Conservation (phyloP, 2,888 invertebrate genomes). For the Cephonodes hylas region DNA sequence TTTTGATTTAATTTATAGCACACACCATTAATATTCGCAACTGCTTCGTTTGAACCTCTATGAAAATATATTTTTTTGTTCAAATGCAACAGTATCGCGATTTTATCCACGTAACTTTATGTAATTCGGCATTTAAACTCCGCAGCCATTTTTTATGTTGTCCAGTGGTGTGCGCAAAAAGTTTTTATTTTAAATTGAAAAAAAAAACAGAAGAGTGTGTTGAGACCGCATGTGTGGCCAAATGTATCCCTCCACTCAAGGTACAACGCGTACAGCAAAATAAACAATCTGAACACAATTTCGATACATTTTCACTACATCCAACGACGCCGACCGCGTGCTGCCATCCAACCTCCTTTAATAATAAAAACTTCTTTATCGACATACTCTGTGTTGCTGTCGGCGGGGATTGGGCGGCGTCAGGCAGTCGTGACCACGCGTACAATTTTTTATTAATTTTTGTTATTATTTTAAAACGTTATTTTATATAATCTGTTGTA, state of each 20-base stretch:
- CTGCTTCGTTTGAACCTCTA: background rate
- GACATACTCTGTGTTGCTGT: slow-evolving; percentile 36
- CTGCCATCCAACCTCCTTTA: slow-evolving; percentile 44
- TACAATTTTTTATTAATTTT: slow-evolving; percentile 76
- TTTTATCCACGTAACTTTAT: background rate
- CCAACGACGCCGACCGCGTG: slow-evolving; percentile 48
- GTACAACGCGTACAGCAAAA: slow-evolving; percentile 65
- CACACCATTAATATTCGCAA: background rate
- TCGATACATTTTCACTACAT: slow-evolving; percentile 73
- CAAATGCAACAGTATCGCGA: background rate
- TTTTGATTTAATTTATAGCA: background rate
- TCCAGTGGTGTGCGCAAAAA: background rate
- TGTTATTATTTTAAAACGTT: slow-evolving; percentile 79
- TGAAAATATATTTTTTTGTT: background rate
- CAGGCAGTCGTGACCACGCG: slow-evolving; percentile 57
- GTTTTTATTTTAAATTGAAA: background rate
- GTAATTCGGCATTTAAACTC: background rate
- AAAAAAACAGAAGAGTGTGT: background rate
- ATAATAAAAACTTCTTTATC: slow-evolving; percentile 49
- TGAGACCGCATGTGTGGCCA: slow-evolving; percentile 11
- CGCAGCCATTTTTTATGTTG: background rate
- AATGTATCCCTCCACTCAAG: slow-evolving; percentile 50
- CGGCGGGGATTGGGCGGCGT: slow-evolving; percentile 19
- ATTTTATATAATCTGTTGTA: slow-evolving; percentile 80
- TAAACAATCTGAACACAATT: slow-evolving; percentile 65